phyloP scores from a whole-genome alignment of 2,113 vertebrate species.

The Macrotis lagotis region DNA sequence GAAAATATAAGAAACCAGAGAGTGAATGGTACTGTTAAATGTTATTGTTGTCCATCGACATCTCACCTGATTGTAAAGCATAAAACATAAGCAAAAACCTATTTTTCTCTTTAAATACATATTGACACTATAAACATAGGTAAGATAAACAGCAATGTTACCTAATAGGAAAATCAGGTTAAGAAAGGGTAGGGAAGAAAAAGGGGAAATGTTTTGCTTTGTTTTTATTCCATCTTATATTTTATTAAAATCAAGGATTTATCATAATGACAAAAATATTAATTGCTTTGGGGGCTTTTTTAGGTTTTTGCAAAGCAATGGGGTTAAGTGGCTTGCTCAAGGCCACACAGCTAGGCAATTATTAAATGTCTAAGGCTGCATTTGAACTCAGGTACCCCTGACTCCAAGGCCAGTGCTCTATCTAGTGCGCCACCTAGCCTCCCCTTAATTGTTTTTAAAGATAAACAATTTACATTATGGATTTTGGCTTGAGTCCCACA shows the following conservation, averaged over 20 bases:
- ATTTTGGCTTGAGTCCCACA: conserved; percentile 19
- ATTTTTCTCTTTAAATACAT: conserved; percentile 39
- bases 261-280: conserved; percentile 45
- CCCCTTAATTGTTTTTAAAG: conserved; percentile 21
- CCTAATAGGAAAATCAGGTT: not conserved
- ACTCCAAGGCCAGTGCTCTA: too few relatives aligned
- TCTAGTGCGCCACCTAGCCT: too few relatives aligned
- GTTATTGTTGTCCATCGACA: not conserved
- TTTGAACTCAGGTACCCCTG: too few relatives aligned
- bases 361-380: too few relatives aligned
- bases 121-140: conserved; percentile 42
- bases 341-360: too few relatives aligned
- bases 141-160: conserved; percentile 18
- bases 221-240: conserved; percentile 22
- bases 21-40: not conserved
- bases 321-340: too few relatives aligned
- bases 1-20: not conserved
- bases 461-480: not conserved
- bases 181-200: conserved; percentile 26
- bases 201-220: not conserved
- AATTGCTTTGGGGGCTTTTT: too few relatives aligned
- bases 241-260: not conserved
- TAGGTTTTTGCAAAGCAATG: too few relatives aligned
- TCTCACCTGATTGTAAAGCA: conserved; percentile 23
- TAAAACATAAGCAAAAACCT: conserved; percentile 38